Evolutionary conservation across 2,797 vertebrate genomes (phyloP).

Genomic region (Melanotaenia parkinsoni): DNA sequence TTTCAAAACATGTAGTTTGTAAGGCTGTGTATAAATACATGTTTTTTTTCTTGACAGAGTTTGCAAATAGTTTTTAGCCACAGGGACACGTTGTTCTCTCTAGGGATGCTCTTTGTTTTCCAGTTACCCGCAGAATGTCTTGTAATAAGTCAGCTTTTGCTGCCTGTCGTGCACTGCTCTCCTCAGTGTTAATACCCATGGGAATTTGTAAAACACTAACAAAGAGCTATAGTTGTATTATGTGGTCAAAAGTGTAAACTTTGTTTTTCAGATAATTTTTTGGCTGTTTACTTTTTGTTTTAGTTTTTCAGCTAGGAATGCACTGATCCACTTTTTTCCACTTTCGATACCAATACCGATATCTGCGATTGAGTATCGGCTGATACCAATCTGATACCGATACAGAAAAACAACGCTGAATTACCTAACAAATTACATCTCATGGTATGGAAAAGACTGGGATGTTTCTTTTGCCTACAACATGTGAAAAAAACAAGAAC

Average conservation of each 20-base stretch:
- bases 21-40: constrained; percentile 10
- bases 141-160: constrained; percentile 16
- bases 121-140: constrained; percentile 24
- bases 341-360: no score
- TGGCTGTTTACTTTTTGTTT: not conserved
- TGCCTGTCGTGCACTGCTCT: constrained; percentile 3
- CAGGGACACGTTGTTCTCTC: constrained; percentile 32
- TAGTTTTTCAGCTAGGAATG: not conserved
- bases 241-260: not conserved
- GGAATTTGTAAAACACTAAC: not conserved
- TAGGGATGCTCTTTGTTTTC: constrained; percentile 24
- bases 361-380: no score
- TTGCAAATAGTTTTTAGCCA: constrained; percentile 29
- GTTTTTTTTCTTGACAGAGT: constrained; percentile 2
- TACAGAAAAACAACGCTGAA: no score
- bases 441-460: no score
- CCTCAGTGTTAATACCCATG: not conserved
- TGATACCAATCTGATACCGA: no score
- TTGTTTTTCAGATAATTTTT: not conserved
- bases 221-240: not conserved
- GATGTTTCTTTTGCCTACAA: no score
- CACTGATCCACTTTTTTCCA: no score
- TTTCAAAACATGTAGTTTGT: not conserved
- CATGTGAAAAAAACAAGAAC: no score
- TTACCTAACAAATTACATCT: no score